Percentiles rank a stretch among this genome's conserved stretches.
phyloP scores from a whole-genome alignment of 92 coral and sea anemone genomes.

The Palythoa grandis region DNA sequence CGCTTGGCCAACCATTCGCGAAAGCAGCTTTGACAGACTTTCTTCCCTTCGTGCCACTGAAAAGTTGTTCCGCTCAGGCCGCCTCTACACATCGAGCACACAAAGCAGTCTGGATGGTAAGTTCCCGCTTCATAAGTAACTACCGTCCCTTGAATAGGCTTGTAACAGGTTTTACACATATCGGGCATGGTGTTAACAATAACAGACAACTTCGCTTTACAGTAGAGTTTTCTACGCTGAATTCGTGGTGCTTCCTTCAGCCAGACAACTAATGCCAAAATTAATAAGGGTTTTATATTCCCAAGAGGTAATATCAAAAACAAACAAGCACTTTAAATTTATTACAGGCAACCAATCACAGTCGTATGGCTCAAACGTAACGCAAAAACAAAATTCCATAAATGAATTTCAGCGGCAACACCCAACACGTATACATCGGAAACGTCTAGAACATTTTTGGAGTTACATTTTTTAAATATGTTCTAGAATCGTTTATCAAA shows the following conservation, averaged over 20 bases:
- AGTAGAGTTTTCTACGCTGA: not conserved
- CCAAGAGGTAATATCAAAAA: too few relatives aligned
- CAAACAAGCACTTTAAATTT: too few relatives aligned
- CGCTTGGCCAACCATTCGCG: slow-evolving; percentile 56
- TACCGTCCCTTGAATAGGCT: slow-evolving; percentile 27
- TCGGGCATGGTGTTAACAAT: slow-evolving; percentile 28
- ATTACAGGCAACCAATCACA: too few relatives aligned
- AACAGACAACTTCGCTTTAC: not conserved
- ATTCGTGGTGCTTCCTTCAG: slow-evolving; percentile 7
- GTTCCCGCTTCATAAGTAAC: slow-evolving; percentile 57
- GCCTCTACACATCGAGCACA: slow-evolving; percentile 53
- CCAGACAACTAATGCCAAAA: not conserved
- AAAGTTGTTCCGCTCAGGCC: slow-evolving; percentile 62
- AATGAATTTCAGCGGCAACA: too few relatives aligned
- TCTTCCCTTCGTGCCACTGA: slow-evolving; percentile 50
- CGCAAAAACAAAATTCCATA: too few relatives aligned
- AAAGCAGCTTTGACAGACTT: slow-evolving; percentile 62
- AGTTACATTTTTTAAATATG: too few relatives aligned
- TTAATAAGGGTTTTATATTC: too few relatives aligned
- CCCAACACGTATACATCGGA: too few relatives aligned
- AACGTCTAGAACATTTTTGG: too few relatives aligned
- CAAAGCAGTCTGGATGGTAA: slow-evolving; percentile 61
- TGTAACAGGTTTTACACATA: slow-evolving; percentile 35
- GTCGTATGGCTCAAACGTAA: too few relatives aligned
- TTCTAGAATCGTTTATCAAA: too few relatives aligned